Base-by-base conservation (phyloP, 1,140 invertebrate genomes). In the Thaumetopoea pityocampa region DNA sequence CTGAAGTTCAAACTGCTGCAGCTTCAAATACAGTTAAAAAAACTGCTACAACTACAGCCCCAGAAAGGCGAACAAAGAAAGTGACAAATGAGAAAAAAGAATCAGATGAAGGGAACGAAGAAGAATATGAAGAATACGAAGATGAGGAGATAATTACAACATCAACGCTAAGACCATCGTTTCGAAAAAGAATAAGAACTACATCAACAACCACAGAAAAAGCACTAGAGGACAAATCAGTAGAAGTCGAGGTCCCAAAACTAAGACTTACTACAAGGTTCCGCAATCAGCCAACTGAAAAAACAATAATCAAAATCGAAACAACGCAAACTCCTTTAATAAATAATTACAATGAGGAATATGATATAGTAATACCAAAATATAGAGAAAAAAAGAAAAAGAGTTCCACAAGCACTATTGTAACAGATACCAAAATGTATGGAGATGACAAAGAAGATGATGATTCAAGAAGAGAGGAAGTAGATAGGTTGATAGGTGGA, bases 341-440 rank as follows among this genome's bases (percentile, higher is more conserved):
- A 34, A 17, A 38, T 12, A 51, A 34, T 32, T 16, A 45, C 20
- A 22, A 38, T 17, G 29, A 37, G 9, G 28, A 42, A 17, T 20
- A 52, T 32, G 45, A 58, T 12, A 27, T 27, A 5, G 32, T 22
- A 4, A 19, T 51, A 11, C 67, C 72, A 6, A 80, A 73, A 48
- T 78, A 72, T 26, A 67, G 60, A 38, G 77, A 77, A 47, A 81
- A 80, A 48, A 80, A 81, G 49, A 80, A 66, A 20, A 80, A 81
- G 44, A 57, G 46, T 15, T 42, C 62, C 4, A 68, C 73, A 51
- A 80, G 69, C 20, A 84, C 77, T 3, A 48, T 81, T 44, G 71
- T 84, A 3, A 81, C 77, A 16, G 80, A 84, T 33, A 69, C 77
- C 14, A 61, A 78, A 48, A 61, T 47, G 18, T 84, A 84, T 51